Percentiles rank a stretch among this genome's conserved stretches.
phyloP scores from a whole-genome alignment of 2,797 vertebrate genomes.

The Phrynocephalus vlangalii region DNA sequence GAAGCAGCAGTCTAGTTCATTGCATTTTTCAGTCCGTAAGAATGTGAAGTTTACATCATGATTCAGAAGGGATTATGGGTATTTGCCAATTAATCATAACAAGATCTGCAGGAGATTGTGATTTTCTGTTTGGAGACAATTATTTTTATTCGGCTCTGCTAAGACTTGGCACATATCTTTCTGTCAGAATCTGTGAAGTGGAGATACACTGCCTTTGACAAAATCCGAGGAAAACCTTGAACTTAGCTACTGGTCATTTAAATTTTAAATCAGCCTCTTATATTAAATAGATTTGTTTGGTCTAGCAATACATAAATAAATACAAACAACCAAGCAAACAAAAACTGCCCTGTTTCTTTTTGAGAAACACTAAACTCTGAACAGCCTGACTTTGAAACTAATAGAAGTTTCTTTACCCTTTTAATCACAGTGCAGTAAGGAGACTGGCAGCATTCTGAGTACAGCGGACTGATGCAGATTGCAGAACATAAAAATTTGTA shows the following conservation, averaged over 20 bases:
- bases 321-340: not conserved
- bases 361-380: not conserved
- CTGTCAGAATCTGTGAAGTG: not conserved
- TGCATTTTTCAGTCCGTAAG: not conserved
- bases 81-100: not conserved
- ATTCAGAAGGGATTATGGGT: not conserved
- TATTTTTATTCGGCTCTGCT: not conserved
- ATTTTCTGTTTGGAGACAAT: not conserved
- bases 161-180: not conserved
- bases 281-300: not conserved
- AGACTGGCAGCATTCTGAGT: too few species aligned
- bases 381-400: not conserved
- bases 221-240: not conserved
- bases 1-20: not conserved
- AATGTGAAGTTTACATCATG: not conserved
- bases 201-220: not conserved
- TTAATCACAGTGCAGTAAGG: too few species aligned
- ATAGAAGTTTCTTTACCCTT: too few species aligned
- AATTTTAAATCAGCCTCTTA: not conserved
- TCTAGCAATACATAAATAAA: too few species aligned
- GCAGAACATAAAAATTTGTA: too few species aligned
- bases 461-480: too few species aligned
- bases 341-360: not conserved
- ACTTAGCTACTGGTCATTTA: not conserved
- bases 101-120: not conserved